Conservation (phyloP, 2,888 invertebrate genomes). For the Orthosia cruda region DNA sequence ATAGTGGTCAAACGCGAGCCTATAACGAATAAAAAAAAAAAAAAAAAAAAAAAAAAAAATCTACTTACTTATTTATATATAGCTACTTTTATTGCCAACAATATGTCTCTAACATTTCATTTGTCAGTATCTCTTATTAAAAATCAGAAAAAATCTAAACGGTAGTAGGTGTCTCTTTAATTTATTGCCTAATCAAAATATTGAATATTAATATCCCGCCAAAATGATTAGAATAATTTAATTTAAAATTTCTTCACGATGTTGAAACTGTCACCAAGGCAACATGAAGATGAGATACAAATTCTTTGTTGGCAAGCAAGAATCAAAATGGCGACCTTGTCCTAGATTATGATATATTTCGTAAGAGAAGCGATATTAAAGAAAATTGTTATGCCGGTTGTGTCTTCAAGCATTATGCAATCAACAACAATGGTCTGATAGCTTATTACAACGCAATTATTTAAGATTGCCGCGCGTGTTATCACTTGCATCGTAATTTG, state of each 20-base stretch:
- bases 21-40: no score
- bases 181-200: neutral
- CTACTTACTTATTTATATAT: neutral
- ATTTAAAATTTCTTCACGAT: neutral
- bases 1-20: no score
- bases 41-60: no score
- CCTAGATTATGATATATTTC: constrained; percentile 66
- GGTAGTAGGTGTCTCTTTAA: neutral
- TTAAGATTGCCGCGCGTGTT: constrained; percentile 38
- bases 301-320: constrained; percentile 36
- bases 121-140: neutral
- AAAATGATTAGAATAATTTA: neutral
- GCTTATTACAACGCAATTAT: constrained; percentile 67
- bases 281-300: constrained; percentile 9
- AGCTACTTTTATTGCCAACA: neutral
- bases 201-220: neutral
- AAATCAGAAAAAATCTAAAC: neutral
- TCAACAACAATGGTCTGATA: constrained; percentile 65
- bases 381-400: constrained; percentile 71
- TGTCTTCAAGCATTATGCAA: constrained; percentile 66
- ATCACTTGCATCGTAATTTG: constrained; percentile 51
- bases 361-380: constrained; percentile 64
- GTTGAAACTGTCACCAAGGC: constrained; percentile 21
- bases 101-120: neutral
- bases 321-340: constrained; percentile 76